Conservation (phyloP, 2,888 invertebrate species). For the Drosophila eohydei region DNA sequence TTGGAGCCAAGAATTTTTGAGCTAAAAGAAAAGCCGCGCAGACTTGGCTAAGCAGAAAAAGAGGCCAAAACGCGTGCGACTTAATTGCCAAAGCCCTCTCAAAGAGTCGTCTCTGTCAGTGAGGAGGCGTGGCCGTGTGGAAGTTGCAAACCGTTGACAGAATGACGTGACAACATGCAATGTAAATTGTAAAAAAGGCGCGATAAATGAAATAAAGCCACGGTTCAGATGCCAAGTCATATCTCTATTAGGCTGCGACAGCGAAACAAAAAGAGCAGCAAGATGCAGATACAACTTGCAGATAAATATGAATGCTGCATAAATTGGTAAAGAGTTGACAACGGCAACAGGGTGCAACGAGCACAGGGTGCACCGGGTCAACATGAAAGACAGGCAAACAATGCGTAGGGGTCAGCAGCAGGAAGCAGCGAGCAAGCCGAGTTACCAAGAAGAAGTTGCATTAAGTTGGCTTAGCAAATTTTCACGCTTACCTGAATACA, state of each 20-base stretch:
- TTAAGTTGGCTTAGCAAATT: slow-evolving; percentile 79
- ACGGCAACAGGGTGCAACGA: slow-evolving; percentile 10
- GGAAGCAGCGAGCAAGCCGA: slow-evolving; percentile 27
- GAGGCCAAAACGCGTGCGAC: not conserved
- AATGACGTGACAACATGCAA: slow-evolving; percentile 80
- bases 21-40: slow-evolving; percentile 24
- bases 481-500: slow-evolving; percentile 77
- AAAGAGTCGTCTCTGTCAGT: not conserved
- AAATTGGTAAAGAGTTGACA: slow-evolving; percentile 36
- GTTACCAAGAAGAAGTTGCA: slow-evolving; percentile 66
- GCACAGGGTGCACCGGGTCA: slow-evolving; percentile 38
- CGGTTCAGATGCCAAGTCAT: slow-evolving; percentile 35
- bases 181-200: slow-evolving; percentile 74
- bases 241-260: slow-evolving; percentile 63
- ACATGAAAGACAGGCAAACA: slow-evolving; percentile 26
- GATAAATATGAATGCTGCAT: slow-evolving; percentile 57
- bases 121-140: slow-evolving; percentile 15
- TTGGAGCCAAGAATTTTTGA: slow-evolving; percentile 61
- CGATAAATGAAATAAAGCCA: slow-evolving; percentile 76
- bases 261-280: not conserved
- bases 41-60: slow-evolving; percentile 17
- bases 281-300: slow-evolving; percentile 40
- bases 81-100: slow-evolving; percentile 4
- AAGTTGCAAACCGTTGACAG: slow-evolving; percentile 66
- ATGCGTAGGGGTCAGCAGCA: slow-evolving; percentile 65